Percentiles rank a stretch among this genome's conserved stretches.
Conservation (phyloP, 2,888 invertebrate genomes). For the Palloptera scutellata region DNA sequence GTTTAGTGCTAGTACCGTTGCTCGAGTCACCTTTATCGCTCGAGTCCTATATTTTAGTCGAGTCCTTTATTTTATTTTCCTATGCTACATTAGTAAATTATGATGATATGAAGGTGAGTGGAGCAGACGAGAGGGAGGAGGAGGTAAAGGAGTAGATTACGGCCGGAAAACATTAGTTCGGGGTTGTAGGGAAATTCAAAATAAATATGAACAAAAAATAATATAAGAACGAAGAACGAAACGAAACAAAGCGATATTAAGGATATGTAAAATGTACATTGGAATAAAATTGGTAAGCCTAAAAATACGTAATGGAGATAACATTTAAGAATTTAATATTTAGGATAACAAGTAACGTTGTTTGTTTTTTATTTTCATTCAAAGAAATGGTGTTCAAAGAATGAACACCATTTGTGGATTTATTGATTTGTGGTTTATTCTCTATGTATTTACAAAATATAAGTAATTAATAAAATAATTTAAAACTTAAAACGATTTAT, state of each 20-base stretch:
- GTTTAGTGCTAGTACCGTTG: slow-evolving; percentile 39
- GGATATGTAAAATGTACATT: slow-evolving; percentile 28
- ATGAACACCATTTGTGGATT: too few relatives aligned
- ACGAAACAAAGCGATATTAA: slow-evolving; percentile 35
- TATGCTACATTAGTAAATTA: slow-evolving; percentile 51
- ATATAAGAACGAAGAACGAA: slow-evolving; percentile 20
- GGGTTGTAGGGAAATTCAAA: slow-evolving; percentile 32
- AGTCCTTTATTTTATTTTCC: too few relatives aligned
- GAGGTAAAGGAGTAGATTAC: slow-evolving; percentile 27
- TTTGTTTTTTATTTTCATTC: too few relatives aligned
- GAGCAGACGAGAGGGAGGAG: slow-evolving; percentile 21
- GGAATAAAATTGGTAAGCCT: slow-evolving; percentile 1
- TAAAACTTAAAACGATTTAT: too few relatives aligned
- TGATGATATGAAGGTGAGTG: slow-evolving; percentile 26
- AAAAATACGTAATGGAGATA: background rate
- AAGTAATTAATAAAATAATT: too few relatives aligned
- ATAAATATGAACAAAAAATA: background rate
- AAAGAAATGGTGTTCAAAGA: too few relatives aligned
- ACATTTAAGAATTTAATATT: too few relatives aligned
- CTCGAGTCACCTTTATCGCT: slow-evolving; percentile 45
- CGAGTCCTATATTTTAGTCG: slow-evolving; percentile 55
- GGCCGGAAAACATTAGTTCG: slow-evolving; percentile 23
- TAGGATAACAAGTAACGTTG: too few relatives aligned
- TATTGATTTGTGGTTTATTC: too few relatives aligned
- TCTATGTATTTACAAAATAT: too few relatives aligned